A percentile compares a stretch with the other conserved stretches of the same genome.
Evolutionary conservation across 2,888 invertebrate genomes (phyloP).

Genomic region (Amphipyra berbera): DNA sequence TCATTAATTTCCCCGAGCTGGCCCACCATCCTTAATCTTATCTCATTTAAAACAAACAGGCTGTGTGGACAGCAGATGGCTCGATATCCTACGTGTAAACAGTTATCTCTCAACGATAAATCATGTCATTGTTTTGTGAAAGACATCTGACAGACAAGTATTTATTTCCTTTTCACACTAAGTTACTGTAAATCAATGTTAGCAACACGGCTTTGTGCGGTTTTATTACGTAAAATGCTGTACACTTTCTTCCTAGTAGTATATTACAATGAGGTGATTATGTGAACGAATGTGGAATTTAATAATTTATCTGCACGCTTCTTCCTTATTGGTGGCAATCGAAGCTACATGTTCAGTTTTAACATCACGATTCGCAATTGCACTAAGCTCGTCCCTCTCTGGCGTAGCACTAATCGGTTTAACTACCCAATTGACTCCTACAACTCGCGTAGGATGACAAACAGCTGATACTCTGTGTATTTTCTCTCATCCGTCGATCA

Average conservation of each 20-base stretch:
- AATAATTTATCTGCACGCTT: constrained; percentile 37
- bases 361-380: constrained; percentile 18
- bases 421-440: constrained; percentile 37
- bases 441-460: constrained; percentile 30
- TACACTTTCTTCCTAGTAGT: constrained; percentile 44
- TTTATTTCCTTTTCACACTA: constrained; percentile 67
- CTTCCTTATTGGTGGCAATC: constrained; percentile 26
- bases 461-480: constrained; percentile 53
- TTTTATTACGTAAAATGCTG: constrained; percentile 47
- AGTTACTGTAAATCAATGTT: constrained; percentile 55
- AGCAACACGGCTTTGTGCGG: constrained; percentile 29
- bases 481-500: constrained; percentile 38
- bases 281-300: constrained; percentile 41
- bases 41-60: constrained; percentile 44
- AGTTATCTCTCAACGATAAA: constrained; percentile 69
- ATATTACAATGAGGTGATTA: constrained; percentile 41
- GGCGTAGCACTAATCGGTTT: constrained; percentile 30
- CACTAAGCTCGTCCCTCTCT: constrained; percentile 7
- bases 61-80: constrained; percentile 46
- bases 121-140: constrained; percentile 69
- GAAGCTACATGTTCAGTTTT: constrained; percentile 15
- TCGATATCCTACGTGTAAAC: constrained; percentile 63
- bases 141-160: constrained; percentile 68
- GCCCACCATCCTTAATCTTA: constrained; percentile 51
- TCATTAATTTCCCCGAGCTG: constrained; percentile 27